Conservation (phyloP, 2,888 invertebrate genomes). For the Leptinotarsa tumamoca region DNA sequence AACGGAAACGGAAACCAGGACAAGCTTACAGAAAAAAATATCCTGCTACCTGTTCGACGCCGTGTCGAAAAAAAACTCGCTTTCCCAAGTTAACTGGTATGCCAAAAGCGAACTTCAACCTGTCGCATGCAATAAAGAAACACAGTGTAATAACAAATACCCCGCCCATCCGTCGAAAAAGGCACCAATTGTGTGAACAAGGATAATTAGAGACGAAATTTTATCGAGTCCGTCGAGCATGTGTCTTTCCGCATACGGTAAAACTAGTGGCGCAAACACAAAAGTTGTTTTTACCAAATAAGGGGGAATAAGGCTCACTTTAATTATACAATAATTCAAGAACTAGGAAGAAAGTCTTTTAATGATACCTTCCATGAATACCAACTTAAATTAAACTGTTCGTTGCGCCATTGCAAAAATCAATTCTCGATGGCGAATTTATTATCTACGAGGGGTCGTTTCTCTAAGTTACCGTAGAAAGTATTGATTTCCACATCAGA, state of each 20-base stretch:
- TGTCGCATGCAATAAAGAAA: slow-evolving; percentile 14
- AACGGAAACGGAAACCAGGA: too few species aligned
- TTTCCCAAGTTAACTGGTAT: slow-evolving; percentile 2
- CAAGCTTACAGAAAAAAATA: too few species aligned
- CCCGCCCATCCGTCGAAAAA: slow-evolving; percentile 24
- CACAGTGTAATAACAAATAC: slow-evolving; percentile 12
- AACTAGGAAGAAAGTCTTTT: slow-evolving; percentile 49
- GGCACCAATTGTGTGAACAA: slow-evolving; percentile 45
- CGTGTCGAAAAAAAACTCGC: background rate
- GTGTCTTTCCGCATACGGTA: slow-evolving; percentile 55
- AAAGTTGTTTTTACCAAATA: slow-evolving; percentile 60
- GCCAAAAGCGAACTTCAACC: background rate
- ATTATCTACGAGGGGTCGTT: slow-evolving; percentile 15
- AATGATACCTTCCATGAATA: slow-evolving; percentile 50
- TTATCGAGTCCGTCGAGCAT: slow-evolving; percentile 47
- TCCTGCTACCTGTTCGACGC: background rate
- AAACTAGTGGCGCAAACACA: slow-evolving; percentile 60
- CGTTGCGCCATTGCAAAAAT: slow-evolving; percentile 38
- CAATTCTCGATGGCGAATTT: slow-evolving; percentile 13
- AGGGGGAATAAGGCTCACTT: slow-evolving; percentile 49
- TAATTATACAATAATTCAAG: slow-evolving; percentile 53
- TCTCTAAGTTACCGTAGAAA: too few species aligned
- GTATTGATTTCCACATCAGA: too few species aligned
- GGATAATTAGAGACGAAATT: slow-evolving; percentile 52
- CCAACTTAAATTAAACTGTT: slow-evolving; percentile 40